phyloP scores from a whole-genome alignment of 2,797 vertebrate species.

The Pseudomugil gertrudae region DNA sequence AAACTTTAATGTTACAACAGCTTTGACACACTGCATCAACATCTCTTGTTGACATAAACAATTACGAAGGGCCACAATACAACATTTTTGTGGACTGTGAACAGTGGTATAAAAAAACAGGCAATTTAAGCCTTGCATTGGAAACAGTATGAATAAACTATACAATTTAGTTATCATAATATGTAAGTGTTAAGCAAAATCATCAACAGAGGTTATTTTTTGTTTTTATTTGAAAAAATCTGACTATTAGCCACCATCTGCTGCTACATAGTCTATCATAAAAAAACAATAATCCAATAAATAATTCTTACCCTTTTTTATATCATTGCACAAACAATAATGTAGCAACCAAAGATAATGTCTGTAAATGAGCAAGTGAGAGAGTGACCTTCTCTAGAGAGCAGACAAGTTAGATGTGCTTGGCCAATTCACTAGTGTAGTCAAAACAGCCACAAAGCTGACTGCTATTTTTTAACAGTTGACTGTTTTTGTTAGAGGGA shows the following conservation, averaged over 20 bases:
- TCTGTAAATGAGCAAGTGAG: not conserved
- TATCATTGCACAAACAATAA: not conserved
- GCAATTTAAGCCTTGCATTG: not conserved
- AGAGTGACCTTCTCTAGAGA: not conserved
- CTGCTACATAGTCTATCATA: too few species aligned
- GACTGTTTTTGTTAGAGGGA: too few species aligned
- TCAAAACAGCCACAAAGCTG: too few species aligned
- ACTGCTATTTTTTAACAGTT: too few species aligned
- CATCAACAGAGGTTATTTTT: too few species aligned
- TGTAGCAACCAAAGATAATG: not conserved
- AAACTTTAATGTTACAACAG: constrained; percentile 26
- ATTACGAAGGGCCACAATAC: not conserved
- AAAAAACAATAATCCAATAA: too few species aligned
- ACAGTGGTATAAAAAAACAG: not conserved
- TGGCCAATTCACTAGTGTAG: too few species aligned
- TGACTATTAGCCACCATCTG: too few species aligned
- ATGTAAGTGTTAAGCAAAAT: too few species aligned
- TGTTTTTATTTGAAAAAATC: too few species aligned
- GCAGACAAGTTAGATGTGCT: not conserved
- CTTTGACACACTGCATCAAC: constrained; percentile 31
- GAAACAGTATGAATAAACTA: not conserved
- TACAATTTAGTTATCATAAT: too few species aligned
- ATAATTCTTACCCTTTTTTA: too few species aligned
- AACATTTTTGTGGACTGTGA: not conserved
- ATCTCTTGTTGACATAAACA: constrained; percentile 48